Evolutionary conservation across 1,140 invertebrate species (phyloP), one percentile per base, ranked within the genome.

Genomic region (Cydia strobilella): DNA sequence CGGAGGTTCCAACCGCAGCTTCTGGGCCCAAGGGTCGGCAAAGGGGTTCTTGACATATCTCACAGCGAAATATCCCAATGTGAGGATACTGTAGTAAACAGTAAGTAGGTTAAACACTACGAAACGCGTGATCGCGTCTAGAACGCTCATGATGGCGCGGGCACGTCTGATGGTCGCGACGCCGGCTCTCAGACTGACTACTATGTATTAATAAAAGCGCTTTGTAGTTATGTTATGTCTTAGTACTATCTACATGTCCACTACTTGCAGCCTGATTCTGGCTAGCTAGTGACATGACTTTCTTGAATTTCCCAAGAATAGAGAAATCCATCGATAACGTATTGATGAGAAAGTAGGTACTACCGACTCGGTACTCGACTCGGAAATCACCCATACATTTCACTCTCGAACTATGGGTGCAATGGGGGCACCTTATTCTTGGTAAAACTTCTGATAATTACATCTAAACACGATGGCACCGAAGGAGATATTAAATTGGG

Each of bases 21-120:
- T 88, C 65, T 79, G 65, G 13, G 78, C 74, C 77, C 80, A 84
- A 1, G 88, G 84, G 76, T 84, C 80, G 35, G 74, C 76, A 69
- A 92, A 93, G 0, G 87, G 83, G 72, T 88, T 89, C 73, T 79
- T 88, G 51, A 92, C 45, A 73, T 84, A 86, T 25, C 79, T 84
- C 4, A 82, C 0, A 48, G 25, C 72, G 51, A 86, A 74, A 1
- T 78, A 31, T 31, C 76, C 12, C 9, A 77, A 75, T 12, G 27
- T 62, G 3, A 77, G 73, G 45, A 77, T 72, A 77, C 74, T 76
- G 59, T 82, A 83, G 66, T 75, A 87, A 10, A 86, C 35, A 7
- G 86, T 87, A 35, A 89, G 54, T 5, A 75, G 65, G 75, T 89
- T 86, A 0, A 76, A 59, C 45, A 85, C 13, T 18, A 85, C 45